phyloP scores from a whole-genome alignment of 2,113 vertebrate genomes.

The Shinisaurus crocodilurus region DNA sequence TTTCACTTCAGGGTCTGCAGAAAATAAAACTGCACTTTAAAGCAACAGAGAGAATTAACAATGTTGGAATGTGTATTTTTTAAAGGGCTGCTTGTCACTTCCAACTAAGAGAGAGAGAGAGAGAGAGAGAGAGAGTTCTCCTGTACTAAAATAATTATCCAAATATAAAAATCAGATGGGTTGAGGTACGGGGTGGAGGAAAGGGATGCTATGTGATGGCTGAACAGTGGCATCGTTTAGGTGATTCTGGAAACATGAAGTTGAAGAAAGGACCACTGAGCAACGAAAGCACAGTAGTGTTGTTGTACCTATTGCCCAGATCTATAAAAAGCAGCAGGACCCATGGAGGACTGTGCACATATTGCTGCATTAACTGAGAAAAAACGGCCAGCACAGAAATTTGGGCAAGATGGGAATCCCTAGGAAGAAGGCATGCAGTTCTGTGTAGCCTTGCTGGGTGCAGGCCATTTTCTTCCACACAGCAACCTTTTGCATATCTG shows the following conservation, averaged over 20 bases:
- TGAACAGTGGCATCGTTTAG: background rate
- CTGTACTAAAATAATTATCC: slow-evolving; percentile 59
- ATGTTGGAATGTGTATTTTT: slow-evolving; percentile 35
- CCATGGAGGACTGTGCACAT: accelerated
- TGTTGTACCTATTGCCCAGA: background rate
- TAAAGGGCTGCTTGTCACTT: slow-evolving; percentile 69
- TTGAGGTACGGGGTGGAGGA: background rate
- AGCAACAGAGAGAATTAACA: slow-evolving; percentile 69
- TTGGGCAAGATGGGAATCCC: background rate
- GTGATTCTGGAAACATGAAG: background rate
- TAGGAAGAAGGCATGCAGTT: background rate
- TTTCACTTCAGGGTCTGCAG: slow-evolving; percentile 55
- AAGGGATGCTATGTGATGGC: accelerated
- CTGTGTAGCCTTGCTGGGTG: background rate
- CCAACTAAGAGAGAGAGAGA: slow-evolving; percentile 64
- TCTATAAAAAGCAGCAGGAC: accelerated
- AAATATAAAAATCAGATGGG: slow-evolving; percentile 40
- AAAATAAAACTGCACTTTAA: slow-evolving; percentile 48
- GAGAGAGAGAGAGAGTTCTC: slow-evolving; percentile 49
- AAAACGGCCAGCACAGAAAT: no score
- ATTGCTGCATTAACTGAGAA: background rate
- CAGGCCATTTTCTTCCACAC: background rate
- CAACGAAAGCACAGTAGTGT: background rate
- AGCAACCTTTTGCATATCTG: background rate
- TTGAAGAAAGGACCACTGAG: background rate